phyloP scores from a whole-genome alignment of 2,888 invertebrate genomes.

The Plebejus melissa region DNA sequence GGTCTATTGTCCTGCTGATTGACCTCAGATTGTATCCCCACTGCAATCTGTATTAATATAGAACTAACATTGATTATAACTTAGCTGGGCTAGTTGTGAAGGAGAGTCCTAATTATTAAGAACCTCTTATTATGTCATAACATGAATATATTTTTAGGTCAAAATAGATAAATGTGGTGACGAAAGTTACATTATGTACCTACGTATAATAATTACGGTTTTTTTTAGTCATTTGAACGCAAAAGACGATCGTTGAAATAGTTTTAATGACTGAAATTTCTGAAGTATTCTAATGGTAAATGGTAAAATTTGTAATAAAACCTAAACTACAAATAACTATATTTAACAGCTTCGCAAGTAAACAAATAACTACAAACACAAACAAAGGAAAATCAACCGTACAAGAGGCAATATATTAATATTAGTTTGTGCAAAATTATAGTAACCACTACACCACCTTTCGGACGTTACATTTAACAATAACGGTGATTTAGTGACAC shows the following conservation, averaged over 20 bases:
- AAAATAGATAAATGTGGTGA: too few relatives aligned
- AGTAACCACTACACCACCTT: constrained; percentile 34
- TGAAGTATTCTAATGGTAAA: not conserved
- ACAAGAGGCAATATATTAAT: constrained; percentile 30
- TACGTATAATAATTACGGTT: too few relatives aligned
- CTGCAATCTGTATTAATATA: constrained; percentile 4
- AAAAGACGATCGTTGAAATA: too few relatives aligned
- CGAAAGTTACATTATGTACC: too few relatives aligned
- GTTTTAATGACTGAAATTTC: too few relatives aligned
- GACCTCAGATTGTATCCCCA: not conserved
- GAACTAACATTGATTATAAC: not conserved
- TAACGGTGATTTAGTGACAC: constrained; percentile 68
- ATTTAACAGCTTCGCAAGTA: not conserved
- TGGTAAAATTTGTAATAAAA: not conserved
- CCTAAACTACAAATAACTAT: not conserved
- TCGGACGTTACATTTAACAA: constrained; percentile 55
- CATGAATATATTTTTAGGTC: too few relatives aligned
- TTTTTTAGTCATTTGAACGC: too few relatives aligned
- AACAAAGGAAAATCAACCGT: constrained; percentile 25
- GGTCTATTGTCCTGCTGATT: constrained; percentile 2
- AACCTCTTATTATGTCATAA: too few relatives aligned
- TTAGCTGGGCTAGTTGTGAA: not conserved
- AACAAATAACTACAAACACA: not conserved
- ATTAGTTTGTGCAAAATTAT: constrained; percentile 27
- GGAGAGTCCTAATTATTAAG: not conserved